Percentiles rank a stretch among this genome's conserved stretches.
These are phyloP conservation scores for Orbicella faveolata DNA, from an alignment of 64 coral and sea anemone species.

Conservation along the genomic window DNA sequence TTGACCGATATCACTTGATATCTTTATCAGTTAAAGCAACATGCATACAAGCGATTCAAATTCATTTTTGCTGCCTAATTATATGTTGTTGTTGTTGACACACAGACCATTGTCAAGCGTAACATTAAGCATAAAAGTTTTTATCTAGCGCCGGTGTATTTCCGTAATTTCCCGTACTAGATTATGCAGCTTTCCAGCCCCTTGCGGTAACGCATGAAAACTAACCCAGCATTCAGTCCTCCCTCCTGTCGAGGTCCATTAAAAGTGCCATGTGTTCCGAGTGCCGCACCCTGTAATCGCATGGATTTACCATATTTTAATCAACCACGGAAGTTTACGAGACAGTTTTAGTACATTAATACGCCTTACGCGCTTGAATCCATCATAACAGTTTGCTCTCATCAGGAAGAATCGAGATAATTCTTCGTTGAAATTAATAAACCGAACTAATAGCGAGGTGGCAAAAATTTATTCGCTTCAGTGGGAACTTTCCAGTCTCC, in stretches of 20 bases:
- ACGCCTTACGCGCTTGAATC: neutral
- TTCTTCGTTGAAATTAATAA: neutral
- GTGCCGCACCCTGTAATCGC: conserved; percentile 2
- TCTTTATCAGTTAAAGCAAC: neutral
- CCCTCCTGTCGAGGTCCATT: too few species aligned
- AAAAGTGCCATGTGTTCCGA: too few species aligned
- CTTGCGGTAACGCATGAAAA: neutral
- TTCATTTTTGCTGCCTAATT: neutral
- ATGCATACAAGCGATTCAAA: neutral
- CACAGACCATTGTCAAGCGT: neutral
- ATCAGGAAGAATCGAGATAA: neutral
- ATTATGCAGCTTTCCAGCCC: neutral
- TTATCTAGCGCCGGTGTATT: neutral
- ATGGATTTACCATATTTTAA: conserved; percentile 1
- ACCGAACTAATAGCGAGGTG: neutral
- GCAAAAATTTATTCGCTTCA: neutral
- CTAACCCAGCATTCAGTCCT: too few species aligned
- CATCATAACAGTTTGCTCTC: neutral
- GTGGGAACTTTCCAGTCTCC: neutral
- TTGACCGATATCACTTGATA: neutral
- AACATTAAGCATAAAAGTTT: neutral
- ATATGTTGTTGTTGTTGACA: conserved; percentile 3
- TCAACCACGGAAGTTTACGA: conserved; percentile 12
- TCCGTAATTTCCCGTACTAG: neutral
- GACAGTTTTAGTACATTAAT: conserved; percentile 30